phyloP scores from a whole-genome alignment of 2,113 vertebrate genomes.

The Tragelaphus buxtoni region DNA sequence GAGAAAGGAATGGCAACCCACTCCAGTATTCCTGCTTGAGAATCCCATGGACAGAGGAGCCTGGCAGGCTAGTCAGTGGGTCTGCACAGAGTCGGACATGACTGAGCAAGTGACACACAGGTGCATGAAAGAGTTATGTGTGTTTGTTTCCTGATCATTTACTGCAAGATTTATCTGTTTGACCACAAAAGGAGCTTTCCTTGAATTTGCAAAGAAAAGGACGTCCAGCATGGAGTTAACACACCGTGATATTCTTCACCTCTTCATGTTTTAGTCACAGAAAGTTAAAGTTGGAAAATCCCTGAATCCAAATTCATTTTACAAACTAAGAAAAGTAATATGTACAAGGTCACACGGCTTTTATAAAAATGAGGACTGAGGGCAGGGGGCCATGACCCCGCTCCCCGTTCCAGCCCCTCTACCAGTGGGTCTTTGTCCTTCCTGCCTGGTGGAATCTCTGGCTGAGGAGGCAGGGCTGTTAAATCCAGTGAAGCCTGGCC shows the following conservation, averaged over 20 bases:
- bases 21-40: not conserved
- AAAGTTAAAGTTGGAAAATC: not conserved
- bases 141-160: not conserved
- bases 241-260: not conserved
- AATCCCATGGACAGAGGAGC: not conserved
- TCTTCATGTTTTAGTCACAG: not conserved
- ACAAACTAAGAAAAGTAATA: not conserved
- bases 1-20: not conserved
- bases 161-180: not conserved
- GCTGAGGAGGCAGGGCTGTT: rapidly evolving
- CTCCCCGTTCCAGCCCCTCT: not conserved
- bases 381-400: not conserved
- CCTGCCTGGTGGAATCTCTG: too few relatives aligned
- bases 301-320: not conserved
- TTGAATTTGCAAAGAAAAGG: not conserved
- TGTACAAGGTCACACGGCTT: not conserved
- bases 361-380: not conserved
- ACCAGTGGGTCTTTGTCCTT: not conserved
- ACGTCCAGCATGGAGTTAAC: not conserved
- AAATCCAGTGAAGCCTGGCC: not conserved
- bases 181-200: not conserved
- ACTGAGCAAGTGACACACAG: not conserved
- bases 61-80: not conserved
- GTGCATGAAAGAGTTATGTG: not conserved
- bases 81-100: not conserved